Evolutionary conservation across 2,888 invertebrate genomes (phyloP).

Genomic region (Anagyrus pseudococci): DNA sequence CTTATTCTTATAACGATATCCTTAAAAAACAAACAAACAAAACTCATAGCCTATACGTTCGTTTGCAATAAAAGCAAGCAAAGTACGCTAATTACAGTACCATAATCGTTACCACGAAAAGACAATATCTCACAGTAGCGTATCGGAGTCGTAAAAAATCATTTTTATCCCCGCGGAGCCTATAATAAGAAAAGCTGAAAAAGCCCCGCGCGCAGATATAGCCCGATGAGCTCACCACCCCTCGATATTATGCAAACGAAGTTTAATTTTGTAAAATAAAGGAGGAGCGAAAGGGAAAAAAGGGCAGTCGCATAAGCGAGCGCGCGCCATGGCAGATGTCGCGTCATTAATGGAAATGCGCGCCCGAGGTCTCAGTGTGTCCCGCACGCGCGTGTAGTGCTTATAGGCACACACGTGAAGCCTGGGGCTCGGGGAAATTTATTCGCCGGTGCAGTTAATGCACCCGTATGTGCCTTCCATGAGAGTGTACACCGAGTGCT

Average conservation of each 20-base stretch:
- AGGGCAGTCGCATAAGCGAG: too few species aligned
- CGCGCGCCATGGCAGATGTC: slow-evolving; percentile 30
- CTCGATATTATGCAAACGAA: slow-evolving; percentile 1
- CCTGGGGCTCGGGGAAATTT: slow-evolving; percentile 23
- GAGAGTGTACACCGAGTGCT: too few species aligned
- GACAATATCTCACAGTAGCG: too few species aligned
- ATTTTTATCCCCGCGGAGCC: too few species aligned
- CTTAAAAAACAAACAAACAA: too few species aligned
- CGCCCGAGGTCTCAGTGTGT: slow-evolving; percentile 5
- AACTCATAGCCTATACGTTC: too few species aligned
- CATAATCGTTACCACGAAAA: too few species aligned
- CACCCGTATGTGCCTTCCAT: slow-evolving; percentile 18
- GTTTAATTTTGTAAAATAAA: slow-evolving; percentile 19
- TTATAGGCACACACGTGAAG: slow-evolving; percentile 14
- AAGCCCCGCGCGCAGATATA: too few species aligned
- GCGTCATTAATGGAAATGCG: slow-evolving; percentile 19
- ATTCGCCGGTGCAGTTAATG: slow-evolving; percentile 22
- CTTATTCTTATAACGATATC: too few species aligned
- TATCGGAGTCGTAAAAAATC: too few species aligned
- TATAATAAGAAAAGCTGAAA: neutral
- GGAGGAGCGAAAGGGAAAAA: slow-evolving; percentile 2
- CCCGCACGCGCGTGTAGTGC: neutral
- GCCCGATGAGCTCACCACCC: neutral
- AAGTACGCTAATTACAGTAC: too few species aligned
- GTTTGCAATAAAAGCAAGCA: too few species aligned